These are phyloP conservation scores for Sebastes hopkinsi DNA, from an alignment of 2,797 vertebrate genomes.

Conservation along the genomic window DNA sequence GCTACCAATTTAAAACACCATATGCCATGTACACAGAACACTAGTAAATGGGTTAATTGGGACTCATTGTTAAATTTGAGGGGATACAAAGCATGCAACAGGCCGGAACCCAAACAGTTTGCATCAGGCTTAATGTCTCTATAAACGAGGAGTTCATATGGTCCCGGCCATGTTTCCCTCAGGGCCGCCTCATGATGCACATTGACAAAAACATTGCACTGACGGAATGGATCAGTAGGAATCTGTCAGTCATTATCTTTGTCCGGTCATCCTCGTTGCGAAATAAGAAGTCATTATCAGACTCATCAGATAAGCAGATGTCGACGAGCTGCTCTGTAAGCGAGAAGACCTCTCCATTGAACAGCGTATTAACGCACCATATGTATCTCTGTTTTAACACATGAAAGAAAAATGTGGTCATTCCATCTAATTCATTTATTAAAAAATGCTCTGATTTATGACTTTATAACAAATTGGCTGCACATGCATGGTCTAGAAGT, in stretches of 20 bases:
- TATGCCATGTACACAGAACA: background rate
- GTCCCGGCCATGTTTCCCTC: slow-evolving; percentile 26
- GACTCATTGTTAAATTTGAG: slow-evolving; percentile 11
- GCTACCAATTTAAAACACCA: slow-evolving; percentile 9
- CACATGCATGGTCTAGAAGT: background rate
- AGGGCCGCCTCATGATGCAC: slow-evolving; percentile 10
- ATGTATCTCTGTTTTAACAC: slow-evolving; percentile 23
- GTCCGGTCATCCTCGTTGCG: slow-evolving; percentile 63
- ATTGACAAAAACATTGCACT: slow-evolving; percentile 15
- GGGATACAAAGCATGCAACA: slow-evolving; percentile 23
- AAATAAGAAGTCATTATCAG: slow-evolving; percentile 64
- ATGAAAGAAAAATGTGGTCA: slow-evolving; percentile 43
- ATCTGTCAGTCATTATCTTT: slow-evolving; percentile 66
- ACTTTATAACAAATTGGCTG: background rate
- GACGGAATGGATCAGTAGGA: slow-evolving; percentile 36
- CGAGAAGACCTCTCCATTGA: slow-evolving; percentile 71
- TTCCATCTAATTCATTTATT: slow-evolving; percentile 31
- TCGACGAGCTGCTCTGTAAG: slow-evolving; percentile 79
- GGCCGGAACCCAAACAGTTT: slow-evolving; percentile 8
- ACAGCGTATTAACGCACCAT: slow-evolving; percentile 62
- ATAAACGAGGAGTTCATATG: slow-evolving; percentile 12
- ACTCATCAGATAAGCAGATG: slow-evolving; percentile 85
- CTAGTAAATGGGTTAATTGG: background rate
- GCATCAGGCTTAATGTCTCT: slow-evolving; percentile 19
- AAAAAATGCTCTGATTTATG: background rate